Base-by-base conservation (phyloP, 2,797 vertebrate genomes). In the Sebastes goodei region DNA sequence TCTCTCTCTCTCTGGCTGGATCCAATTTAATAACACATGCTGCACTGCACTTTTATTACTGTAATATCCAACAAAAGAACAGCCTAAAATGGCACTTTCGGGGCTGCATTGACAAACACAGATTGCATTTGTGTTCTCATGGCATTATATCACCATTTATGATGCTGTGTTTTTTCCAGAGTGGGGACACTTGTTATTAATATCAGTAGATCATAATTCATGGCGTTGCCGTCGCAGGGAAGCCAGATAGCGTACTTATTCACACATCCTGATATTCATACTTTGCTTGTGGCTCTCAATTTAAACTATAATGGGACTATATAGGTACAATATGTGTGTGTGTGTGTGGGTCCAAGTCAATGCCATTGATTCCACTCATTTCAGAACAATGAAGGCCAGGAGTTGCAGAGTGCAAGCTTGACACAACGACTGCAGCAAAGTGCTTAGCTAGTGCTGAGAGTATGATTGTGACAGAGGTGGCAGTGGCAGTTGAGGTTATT, bases 21-120 rank as follows among this genome's bases (percentile, higher is more conserved):
- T 91, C 82, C 88, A 90, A 86, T 92, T 88, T 88, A 89, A 90
- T 88, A 86, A 83, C 81, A 83, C 87, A 85, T 89, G 84, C 88
- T 62, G 81, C 85, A 79, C 67, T 85, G 87, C 69, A 11, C 88
- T 90, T 91, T 89, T 90, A 89, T 92, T 86, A 80, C 85, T 72
- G 60, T 84, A 81, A 84, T 76, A 83, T 76, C 74, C 56, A 86
- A 65, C 38, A 70, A 68, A 76, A 82, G 67, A 70, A 63, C 20
- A 49, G 55, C 27, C 62, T 32, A 61, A 84, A 86, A 86, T 82
- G 49, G 29, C 66, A 67, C 75, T 82, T 90, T 81, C 7, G 59
- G 74, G 78, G 38, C 42, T 11, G 52, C 65, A 49, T 33, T 62
- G 75, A 83, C 32, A 71, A 83, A 86, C 59, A 55, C 49, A 67